Conservation (phyloP, 2,797 vertebrate genomes). For the Dipus sagitta region DNA sequence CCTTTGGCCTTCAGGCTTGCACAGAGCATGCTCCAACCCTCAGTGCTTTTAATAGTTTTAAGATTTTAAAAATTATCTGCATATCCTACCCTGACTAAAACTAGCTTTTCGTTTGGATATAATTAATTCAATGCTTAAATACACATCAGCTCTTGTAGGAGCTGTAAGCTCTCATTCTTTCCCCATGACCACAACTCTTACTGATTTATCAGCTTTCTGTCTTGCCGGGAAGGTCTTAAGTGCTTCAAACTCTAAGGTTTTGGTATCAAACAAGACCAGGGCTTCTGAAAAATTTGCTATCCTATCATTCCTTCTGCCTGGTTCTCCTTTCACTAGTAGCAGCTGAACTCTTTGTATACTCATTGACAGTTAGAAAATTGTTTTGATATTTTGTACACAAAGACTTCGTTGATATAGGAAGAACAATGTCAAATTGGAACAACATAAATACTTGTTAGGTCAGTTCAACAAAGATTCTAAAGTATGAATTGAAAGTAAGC, state of each 20-base stretch:
- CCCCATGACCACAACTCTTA: not conserved
- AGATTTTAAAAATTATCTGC: slow-evolving; percentile 19
- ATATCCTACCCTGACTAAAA: slow-evolving; percentile 52
- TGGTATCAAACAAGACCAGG: not conserved
- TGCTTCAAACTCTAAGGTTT: not conserved
- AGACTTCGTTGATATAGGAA: slow-evolving; percentile 25
- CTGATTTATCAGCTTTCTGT: slow-evolving; percentile 47
- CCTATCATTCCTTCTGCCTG: not conserved
- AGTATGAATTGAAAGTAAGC: slow-evolving; percentile 9
- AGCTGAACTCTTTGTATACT: not conserved
- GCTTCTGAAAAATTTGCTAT: not conserved
- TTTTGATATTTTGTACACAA: slow-evolving; percentile 40
- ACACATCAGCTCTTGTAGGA: slow-evolving; percentile 17
- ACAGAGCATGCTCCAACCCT: too few relatives aligned
- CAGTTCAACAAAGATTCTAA: slow-evolving; percentile 12
- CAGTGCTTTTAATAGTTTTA: too few relatives aligned
- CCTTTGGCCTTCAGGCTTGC: too few relatives aligned
- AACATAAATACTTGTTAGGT: slow-evolving; percentile 27
- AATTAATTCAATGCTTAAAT: slow-evolving; percentile 48
- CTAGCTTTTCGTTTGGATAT: slow-evolving; percentile 37
- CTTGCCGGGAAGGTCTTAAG: slow-evolving; percentile 46
- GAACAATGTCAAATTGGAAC: not conserved
- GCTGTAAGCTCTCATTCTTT: slow-evolving; percentile 44
- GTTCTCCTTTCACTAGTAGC: slow-evolving; percentile 43
- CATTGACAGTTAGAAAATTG: not conserved